Conservation (phyloP, 2,888 invertebrate species). For the Conistra vaccinii region DNA sequence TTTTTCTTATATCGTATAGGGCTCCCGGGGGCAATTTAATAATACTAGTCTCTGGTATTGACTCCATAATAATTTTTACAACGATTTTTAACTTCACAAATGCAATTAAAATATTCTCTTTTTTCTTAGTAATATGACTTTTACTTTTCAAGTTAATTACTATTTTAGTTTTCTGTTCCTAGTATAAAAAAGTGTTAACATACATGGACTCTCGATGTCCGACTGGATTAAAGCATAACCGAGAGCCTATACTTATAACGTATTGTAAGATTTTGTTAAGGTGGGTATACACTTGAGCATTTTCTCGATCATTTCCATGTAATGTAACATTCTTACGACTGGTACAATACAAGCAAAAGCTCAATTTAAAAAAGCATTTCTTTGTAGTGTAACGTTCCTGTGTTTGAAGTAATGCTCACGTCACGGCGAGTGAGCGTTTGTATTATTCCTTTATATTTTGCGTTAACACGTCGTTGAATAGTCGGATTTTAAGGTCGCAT, state of each 20-base stretch:
- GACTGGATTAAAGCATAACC: neutral
- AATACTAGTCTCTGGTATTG: constrained; percentile 50
- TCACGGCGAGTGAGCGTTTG: too few relatives aligned
- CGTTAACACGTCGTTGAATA: too few relatives aligned
- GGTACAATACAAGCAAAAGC: too few relatives aligned
- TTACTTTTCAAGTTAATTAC: neutral
- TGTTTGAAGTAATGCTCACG: too few relatives aligned
- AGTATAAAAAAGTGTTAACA: neutral
- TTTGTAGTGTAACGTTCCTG: too few relatives aligned
- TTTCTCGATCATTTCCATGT: too few relatives aligned
- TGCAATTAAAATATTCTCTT: neutral
- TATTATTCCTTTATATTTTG: too few relatives aligned
- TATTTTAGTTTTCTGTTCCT: neutral
- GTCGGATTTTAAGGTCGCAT: too few relatives aligned
- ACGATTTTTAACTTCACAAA: neutral
- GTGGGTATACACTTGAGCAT: too few relatives aligned
- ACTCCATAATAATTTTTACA: constrained; percentile 63
- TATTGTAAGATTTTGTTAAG: too few relatives aligned
- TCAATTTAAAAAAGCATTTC: too few relatives aligned
- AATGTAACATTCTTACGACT: too few relatives aligned
- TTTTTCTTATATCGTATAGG: constrained; percentile 66
- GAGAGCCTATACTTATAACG: neutral
- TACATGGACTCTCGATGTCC: neutral
- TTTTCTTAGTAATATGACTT: neutral
- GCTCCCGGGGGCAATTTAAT: constrained; percentile 65